Conservation (phyloP, 2,888 invertebrate species). For the Corythucha ciliata region DNA sequence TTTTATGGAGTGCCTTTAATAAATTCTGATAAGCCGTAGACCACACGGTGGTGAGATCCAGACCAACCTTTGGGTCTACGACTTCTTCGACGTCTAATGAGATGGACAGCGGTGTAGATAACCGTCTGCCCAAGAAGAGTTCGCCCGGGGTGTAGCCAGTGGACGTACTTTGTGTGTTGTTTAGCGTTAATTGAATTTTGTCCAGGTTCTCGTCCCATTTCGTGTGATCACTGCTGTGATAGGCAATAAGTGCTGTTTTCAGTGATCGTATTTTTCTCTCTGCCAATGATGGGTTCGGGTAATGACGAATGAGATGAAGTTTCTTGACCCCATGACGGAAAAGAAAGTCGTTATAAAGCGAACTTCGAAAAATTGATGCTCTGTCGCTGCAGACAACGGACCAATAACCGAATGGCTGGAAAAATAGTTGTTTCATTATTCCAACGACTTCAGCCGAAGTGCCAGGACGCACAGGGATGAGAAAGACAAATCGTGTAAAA, state of each 20-base stretch:
- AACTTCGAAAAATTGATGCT: too few relatives aligned
- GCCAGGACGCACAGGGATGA: background rate
- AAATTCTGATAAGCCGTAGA: conserved; percentile 6
- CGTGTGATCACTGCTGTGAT: conserved; percentile 6
- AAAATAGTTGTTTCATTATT: background rate
- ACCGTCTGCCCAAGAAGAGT: conserved; percentile 11
- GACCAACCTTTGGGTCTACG: too few relatives aligned
- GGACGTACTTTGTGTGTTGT: conserved; percentile 9
- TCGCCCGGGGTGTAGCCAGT: conserved; percentile 16
- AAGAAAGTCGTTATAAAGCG: too few relatives aligned
- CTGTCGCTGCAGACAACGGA: conserved; percentile 4
- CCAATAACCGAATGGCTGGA: conserved; percentile 14
- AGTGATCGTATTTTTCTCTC: conserved; percentile 15
- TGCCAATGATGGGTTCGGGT: conserved; percentile 13
- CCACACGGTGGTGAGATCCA: conserved; percentile 1
- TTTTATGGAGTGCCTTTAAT: conserved; percentile 1
- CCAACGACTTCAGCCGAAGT: conserved; percentile 8
- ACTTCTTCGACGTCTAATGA: conserved; percentile 16
- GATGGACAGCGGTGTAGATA: conserved; percentile 13
- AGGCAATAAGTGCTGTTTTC: conserved; percentile 10
- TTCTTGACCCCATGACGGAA: too few relatives aligned
- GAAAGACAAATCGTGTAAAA: conserved; percentile 5
- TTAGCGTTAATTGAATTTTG: conserved; percentile 6
- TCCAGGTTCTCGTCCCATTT: conserved; percentile 11
- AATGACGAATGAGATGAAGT: conserved; percentile 8